A percentile compares a stretch with the other conserved stretches of the same genome.
phyloP scores from a whole-genome alignment of 2,888 invertebrate species.

The Anaspis maculata region DNA sequence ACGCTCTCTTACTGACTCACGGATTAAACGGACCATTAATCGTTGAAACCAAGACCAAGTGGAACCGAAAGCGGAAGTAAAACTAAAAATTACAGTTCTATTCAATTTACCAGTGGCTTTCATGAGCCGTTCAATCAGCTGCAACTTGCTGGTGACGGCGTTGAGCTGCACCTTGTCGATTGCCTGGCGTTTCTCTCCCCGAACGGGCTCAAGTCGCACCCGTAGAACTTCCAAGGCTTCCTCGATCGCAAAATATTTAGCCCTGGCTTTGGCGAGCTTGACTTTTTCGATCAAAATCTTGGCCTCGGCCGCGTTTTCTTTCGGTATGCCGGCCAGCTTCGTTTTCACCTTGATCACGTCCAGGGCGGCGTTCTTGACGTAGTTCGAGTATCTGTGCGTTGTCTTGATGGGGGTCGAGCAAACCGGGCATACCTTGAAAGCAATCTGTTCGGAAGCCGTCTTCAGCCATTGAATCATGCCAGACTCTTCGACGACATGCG shows the following conservation, averaged over 20 bases:
- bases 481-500: conserved; percentile 23
- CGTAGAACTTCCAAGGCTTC: too few species aligned
- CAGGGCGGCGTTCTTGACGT: conserved; percentile 18
- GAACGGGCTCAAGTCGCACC: conserved; percentile 1
- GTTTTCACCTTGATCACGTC: conserved; percentile 31
- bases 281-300: not conserved
- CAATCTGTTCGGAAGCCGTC: conserved; percentile 5
- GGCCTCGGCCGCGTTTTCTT: conserved; percentile 22
- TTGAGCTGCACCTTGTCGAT: conserved; percentile 17
- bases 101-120: too few species aligned
- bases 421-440: conserved; percentile 22
- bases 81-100: too few species aligned
- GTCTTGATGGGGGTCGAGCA: conserved; percentile 25
- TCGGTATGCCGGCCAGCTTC: conserved; percentile 37
- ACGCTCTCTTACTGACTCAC: too few species aligned
- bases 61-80: too few species aligned
- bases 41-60: too few species aligned
- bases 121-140: conserved; percentile 22
- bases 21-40: too few species aligned
- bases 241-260: too few species aligned
- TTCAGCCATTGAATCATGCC: conserved; percentile 25
- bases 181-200: conserved; percentile 13
- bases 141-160: conserved; percentile 18
- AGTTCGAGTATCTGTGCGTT: conserved; percentile 25
- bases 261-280: too few species aligned